Conservation (phyloP, 2,888 invertebrate species). For the Digitonthophagus gazella region DNA sequence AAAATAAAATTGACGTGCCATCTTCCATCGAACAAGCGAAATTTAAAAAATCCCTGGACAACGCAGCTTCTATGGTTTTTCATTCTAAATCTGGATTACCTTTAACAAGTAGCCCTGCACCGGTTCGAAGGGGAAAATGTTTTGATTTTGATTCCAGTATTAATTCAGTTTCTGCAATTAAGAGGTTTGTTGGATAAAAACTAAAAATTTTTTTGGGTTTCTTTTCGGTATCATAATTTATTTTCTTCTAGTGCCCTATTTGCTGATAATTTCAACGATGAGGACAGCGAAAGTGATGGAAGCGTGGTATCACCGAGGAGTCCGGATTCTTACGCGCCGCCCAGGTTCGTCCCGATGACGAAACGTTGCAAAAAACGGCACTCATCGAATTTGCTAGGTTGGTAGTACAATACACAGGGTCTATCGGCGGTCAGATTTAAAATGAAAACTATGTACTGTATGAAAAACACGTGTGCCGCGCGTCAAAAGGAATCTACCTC, state of each 20-base stretch:
- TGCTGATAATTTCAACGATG: conserved; percentile 54
- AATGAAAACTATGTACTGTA: not conserved
- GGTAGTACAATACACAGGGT: conserved; percentile 38
- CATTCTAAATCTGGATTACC: conserved; percentile 79
- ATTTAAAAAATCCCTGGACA: conserved; percentile 72
- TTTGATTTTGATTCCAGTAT: conserved; percentile 84
- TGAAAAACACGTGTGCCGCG: conserved; percentile 9
- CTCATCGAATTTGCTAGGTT: conserved; percentile 51
- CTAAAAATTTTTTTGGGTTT: too few relatives aligned
- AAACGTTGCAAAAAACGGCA: conserved; percentile 46
- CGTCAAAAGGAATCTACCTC: conserved; percentile 11
- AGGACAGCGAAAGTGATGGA: conserved; percentile 54
- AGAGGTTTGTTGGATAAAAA: conserved; percentile 63
- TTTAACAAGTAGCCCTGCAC: conserved; percentile 83
- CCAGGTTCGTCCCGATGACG: conserved; percentile 40
- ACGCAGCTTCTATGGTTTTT: conserved; percentile 81
- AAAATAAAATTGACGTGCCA: conserved; percentile 55
- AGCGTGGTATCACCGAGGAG: conserved; percentile 52
- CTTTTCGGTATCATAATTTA: too few relatives aligned
- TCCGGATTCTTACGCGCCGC: conserved; percentile 45
- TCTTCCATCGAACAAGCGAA: conserved; percentile 69
- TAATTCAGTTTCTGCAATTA: conserved; percentile 74
- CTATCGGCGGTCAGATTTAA: conserved; percentile 14
- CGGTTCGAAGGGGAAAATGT: conserved; percentile 71
- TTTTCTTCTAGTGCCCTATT: conserved; percentile 61